Base-by-base conservation (phyloP, 2,888 invertebrate genomes). In the Euproctis similis region DNA sequence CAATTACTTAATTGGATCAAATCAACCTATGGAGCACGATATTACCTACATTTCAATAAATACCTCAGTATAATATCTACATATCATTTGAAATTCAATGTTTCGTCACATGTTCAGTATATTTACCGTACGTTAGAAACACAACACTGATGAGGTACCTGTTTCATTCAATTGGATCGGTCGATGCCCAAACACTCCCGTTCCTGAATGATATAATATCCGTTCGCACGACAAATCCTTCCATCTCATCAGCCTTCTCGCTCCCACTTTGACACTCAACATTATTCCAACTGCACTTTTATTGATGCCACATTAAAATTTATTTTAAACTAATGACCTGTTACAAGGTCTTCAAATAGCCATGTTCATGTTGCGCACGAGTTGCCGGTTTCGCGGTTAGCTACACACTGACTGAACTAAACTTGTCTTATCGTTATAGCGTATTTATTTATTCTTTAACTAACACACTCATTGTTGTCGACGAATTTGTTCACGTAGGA, bases 161-260 rank as follows among this genome's bases (percentile, higher is more conserved):
- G 41, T 54, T 51, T 81, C 74, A 40, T 62, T 66, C 39, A 54
- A 53, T 42, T 50, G 54, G 44, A 60, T 62, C 40, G 85, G 82
- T 62, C 85, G 86, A 72, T 88, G 87, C 17, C 89, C 89, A 60
- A 88, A 88, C 51, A 88, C 87, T 27, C 87, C 87, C 33, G 61
- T 63, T 41, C 86, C 85, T 40, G 87, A 87, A 54, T 88, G 87
- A 52, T 89, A 88, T 28, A 59, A 61, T 38, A 65, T 30, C 27
- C 69, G 51, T 37, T 53, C 53, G 32, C 47, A 42, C 17, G 48
- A 42, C 18, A 55, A 45, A 31, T 63, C 59, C 47, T 63, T 72
- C 64, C 71, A 72, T 43, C 37, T 50, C 34, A 57, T 47, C 46
- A 69, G 31, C 39, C 59, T 64, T 59, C 66, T 68, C 59, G 50